Base-by-base conservation (phyloP, 1,140 invertebrate genomes). In the Tribolium madens region DNA sequence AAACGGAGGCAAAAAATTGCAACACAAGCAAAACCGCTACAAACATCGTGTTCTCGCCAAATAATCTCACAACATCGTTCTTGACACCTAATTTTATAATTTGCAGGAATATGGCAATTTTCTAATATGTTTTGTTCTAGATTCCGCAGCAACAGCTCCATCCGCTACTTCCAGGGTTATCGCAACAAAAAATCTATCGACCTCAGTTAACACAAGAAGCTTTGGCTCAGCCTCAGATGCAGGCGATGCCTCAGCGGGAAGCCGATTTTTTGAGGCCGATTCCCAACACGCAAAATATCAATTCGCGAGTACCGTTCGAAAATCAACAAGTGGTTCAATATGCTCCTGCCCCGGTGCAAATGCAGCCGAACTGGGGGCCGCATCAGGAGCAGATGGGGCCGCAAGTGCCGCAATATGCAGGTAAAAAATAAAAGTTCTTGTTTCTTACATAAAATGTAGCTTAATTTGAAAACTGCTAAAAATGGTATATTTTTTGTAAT, bases 221-320 rank as follows among this genome's bases (percentile, higher is more conserved):
- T 5, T 48, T 76, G 6, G 64, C 46, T 69, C 57, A 17, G 36
- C 26, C 10, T 7, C 77, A 75, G 31, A 72, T 26, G 42, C 71
- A 26, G 42, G 12, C n/a, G 7, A n/a, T 18, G 21, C 36, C 60
- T n/a, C 76, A 70, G 31, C 81, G 57, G 26, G 75, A 78, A 18
- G 46, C 60, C 3, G 83, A 85, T 64, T 84, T 84, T 69, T 13
- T 85, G 5, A 71, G 83, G 15, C 80, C 83, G 3, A 60, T 78
- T 42, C 31, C 76, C 4, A 72, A 70, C 3, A 75, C 81, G n/a
- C 42, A 48, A 73, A 79, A 78, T 73, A 74, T 60, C 76, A 75
- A 77, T 81, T 50, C 71, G 21, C 46, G 72, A 70, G 71, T 31
- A 46, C 80, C 50, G 73, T 79, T 68, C 71, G 78, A 79, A 70